phyloP scores from a whole-genome alignment of 2,888 invertebrate genomes.

The Punctoribates punctum region DNA sequence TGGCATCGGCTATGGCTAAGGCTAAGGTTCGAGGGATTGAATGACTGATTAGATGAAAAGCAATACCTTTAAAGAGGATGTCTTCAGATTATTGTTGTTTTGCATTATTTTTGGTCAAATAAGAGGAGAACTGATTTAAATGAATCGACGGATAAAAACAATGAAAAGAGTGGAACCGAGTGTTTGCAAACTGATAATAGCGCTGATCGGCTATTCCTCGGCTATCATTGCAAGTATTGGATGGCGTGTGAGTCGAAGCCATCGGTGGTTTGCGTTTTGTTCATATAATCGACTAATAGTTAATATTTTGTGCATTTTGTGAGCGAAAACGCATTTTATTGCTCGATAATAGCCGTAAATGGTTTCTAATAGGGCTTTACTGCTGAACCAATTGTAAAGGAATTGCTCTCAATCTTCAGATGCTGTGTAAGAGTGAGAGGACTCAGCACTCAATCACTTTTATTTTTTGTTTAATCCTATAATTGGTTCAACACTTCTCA shows the following conservation, averaged over 20 bases:
- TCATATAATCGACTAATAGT: constrained; percentile 25
- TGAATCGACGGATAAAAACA: too few relatives aligned
- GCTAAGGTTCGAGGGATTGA: too few relatives aligned
- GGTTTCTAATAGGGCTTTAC: constrained; percentile 34
- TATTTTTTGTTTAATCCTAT: constrained; percentile 35
- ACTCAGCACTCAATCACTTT: constrained; percentile 34
- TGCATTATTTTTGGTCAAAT: neutral
- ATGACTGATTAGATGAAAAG: neutral
- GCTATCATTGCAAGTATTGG: constrained; percentile 27
- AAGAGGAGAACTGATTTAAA: too few relatives aligned
- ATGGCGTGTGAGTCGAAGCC: constrained; percentile 32
- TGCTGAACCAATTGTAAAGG: constrained; percentile 16
- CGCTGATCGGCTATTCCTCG: neutral
- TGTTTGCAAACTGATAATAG: too few relatives aligned
- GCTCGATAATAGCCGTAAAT: constrained; percentile 36
- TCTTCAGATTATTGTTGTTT: neutral
- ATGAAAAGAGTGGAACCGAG: too few relatives aligned
- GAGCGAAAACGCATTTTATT: constrained; percentile 32
- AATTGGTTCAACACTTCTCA: constrained; percentile 28
- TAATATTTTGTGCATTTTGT: constrained; percentile 27
- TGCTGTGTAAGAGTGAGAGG: neutral
- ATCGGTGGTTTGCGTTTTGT: constrained; percentile 17
- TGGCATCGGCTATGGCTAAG: too few relatives aligned
- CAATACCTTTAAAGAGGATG: neutral
- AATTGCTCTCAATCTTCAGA: constrained; percentile 31